phyloP scores from a whole-genome alignment of 2,888 invertebrate species.

The Rhamphomyia laevipes region DNA sequence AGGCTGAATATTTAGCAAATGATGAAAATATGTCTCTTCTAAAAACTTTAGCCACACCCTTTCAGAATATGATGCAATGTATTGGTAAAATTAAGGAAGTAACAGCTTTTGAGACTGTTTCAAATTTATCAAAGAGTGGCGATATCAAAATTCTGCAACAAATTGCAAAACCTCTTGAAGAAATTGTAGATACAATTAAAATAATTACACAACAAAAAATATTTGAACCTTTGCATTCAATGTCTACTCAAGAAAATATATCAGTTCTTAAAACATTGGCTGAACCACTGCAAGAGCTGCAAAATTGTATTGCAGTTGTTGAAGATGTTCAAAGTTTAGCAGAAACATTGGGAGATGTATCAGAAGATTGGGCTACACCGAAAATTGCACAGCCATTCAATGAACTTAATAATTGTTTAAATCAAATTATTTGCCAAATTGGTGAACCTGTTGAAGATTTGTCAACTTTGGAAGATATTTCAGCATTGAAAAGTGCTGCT shows the following conservation, averaged over 20 bases:
- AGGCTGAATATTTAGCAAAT: conserved; percentile 12
- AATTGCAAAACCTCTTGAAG: conserved; percentile 20
- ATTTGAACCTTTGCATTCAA: conserved; percentile 30
- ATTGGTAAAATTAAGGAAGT: conserved; percentile 28
- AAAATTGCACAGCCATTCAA: conserved; percentile 30
- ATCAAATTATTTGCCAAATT: conserved; percentile 17
- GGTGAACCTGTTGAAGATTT: conserved; percentile 22
- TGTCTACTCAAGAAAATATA: conserved; percentile 14
- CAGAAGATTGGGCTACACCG: conserved; percentile 10
- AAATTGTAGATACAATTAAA: conserved; percentile 16
- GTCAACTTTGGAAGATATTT: conserved; percentile 42
- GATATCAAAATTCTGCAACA: conserved; percentile 21
- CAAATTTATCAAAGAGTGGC: conserved; percentile 10
- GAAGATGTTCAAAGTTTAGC: conserved; percentile 14
- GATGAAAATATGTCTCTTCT: conserved; percentile 22
- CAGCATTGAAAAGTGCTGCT: conserved; percentile 45
- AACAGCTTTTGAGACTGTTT: conserved; percentile 12
- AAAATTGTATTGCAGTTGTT: conserved; percentile 20
- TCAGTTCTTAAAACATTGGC: conserved; percentile 14
- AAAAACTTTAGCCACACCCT: conserved; percentile 24
- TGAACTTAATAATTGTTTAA: conserved; percentile 30
- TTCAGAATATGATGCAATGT: conserved; percentile 28
- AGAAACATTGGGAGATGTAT: conserved; percentile 12
- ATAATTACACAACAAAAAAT: conserved; percentile 30
- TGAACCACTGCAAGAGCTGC: conserved; percentile 19